Conservation (phyloP, 2,797 vertebrate genomes). For the Sciurus vulgaris region DNA sequence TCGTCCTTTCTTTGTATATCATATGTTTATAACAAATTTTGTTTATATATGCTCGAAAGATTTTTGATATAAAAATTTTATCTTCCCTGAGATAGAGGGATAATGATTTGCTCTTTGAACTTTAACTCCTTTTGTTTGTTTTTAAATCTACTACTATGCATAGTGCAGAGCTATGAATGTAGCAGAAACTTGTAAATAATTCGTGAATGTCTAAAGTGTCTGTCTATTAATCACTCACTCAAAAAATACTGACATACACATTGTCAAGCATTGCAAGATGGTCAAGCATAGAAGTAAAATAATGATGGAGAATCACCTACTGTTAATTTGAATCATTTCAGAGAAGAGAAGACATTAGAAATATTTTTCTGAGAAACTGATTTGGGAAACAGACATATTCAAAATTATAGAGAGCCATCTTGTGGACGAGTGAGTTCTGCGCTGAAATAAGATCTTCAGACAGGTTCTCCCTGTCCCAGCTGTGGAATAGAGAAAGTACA, state of each 20-base stretch:
- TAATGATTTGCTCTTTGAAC: slow-evolving; percentile 32
- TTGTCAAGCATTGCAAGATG: neutral
- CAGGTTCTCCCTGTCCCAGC: neutral
- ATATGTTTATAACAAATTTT: neutral
- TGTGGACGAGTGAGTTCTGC: slow-evolving; percentile 24
- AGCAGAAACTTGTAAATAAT: slow-evolving; percentile 35
- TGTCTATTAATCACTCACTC: neutral
- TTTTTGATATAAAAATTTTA: neutral
- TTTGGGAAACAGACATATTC: slow-evolving; percentile 25
- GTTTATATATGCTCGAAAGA: slow-evolving; percentile 22
- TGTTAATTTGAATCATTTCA: neutral
- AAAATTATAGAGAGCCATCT: slow-evolving; percentile 59
- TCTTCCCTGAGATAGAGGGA: neutral
- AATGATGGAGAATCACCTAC: neutral
- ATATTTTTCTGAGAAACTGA: slow-evolving; percentile 38
- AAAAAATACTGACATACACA: neutral
- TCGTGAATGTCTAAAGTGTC: slow-evolving; percentile 3
- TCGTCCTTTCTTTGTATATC: neutral
- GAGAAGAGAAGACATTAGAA: slow-evolving; percentile 46
- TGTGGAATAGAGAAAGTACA: neutral
- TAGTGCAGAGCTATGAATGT: neutral
- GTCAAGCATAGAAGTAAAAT: slow-evolving; percentile 1
- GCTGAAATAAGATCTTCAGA: neutral
- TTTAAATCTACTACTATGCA: neutral
- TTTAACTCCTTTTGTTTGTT: slow-evolving; percentile 29